Percentiles rank a stretch among this genome's conserved stretches.
phyloP scores from a whole-genome alignment of 1,140 invertebrate species.

The Ridgeia piscesae region DNA sequence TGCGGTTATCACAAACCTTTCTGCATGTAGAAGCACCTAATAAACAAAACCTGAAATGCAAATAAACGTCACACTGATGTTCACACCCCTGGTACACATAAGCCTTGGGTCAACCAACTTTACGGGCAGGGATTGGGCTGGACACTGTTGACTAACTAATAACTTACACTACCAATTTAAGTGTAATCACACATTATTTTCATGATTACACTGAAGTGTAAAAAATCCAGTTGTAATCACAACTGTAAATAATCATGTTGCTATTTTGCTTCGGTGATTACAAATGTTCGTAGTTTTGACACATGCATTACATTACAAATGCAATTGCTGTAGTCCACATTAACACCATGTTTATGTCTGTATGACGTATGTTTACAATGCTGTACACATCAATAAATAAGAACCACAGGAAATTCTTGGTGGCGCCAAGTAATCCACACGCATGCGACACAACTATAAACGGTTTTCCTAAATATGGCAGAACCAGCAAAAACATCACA shows the following conservation, averaged over 20 bases:
- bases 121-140: background rate
- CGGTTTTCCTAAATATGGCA: background rate
- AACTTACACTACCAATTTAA: background rate
- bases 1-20: background rate
- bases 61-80: background rate
- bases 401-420: background rate
- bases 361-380: background rate
- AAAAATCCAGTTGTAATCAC: background rate
- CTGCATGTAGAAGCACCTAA: background rate
- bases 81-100: background rate
- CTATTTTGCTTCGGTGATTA: background rate
- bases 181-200: background rate
- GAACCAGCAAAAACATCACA: background rate
- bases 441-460: background rate
- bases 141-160: background rate
- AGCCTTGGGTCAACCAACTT: background rate
- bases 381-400: background rate
- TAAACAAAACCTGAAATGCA: background rate
- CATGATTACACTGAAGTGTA: background rate
- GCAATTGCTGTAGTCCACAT: background rate
- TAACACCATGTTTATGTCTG: background rate
- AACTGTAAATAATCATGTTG: background rate
- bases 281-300: background rate
- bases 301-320: background rate
- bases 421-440: background rate